Percentiles rank a stretch among this genome's conserved stretches.
phyloP scores from a whole-genome alignment of 2,888 invertebrate genomes.

The Epinotia nisella region DNA sequence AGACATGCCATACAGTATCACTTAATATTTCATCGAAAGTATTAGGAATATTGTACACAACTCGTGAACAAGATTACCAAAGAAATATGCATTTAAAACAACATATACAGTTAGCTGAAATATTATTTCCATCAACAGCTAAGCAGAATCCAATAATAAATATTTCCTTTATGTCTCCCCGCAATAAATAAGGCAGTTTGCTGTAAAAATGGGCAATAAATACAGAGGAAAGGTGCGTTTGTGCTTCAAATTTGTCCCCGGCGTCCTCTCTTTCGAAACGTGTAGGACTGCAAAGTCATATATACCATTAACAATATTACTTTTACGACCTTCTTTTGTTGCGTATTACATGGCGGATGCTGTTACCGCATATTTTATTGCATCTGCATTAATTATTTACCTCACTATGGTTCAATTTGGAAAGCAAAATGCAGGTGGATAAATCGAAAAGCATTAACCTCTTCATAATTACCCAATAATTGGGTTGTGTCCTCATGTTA shows the following conservation, averaged over 20 bases:
- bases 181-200: slow-evolving; percentile 49
- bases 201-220: slow-evolving; percentile 61
- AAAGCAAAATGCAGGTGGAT: slow-evolving; percentile 12
- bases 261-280: slow-evolving; percentile 56
- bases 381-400: slow-evolving; percentile 58
- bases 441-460: slow-evolving; percentile 8
- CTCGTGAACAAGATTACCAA: too few species aligned
- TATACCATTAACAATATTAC: background rate
- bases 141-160: slow-evolving; percentile 29
- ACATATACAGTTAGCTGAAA: background rate
- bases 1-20: too few species aligned
- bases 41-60: too few species aligned
- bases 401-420: slow-evolving; percentile 44
- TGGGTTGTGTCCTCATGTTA: too few species aligned
- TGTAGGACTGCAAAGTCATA: slow-evolving; percentile 3
- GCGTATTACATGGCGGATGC: slow-evolving; percentile 58
- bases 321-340: background rate
- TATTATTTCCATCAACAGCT: slow-evolving; percentile 4
- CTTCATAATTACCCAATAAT: slow-evolving; percentile 14
- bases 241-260: slow-evolving; percentile 61
- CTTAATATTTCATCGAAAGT: too few species aligned
- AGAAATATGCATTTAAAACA: too few species aligned
- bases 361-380: slow-evolving; percentile 67
- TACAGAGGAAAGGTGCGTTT: slow-evolving; percentile 55
- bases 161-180: slow-evolving; percentile 29